phyloP scores from a whole-genome alignment of 1,140 invertebrate genomes.

The Bombus waltoni region DNA sequence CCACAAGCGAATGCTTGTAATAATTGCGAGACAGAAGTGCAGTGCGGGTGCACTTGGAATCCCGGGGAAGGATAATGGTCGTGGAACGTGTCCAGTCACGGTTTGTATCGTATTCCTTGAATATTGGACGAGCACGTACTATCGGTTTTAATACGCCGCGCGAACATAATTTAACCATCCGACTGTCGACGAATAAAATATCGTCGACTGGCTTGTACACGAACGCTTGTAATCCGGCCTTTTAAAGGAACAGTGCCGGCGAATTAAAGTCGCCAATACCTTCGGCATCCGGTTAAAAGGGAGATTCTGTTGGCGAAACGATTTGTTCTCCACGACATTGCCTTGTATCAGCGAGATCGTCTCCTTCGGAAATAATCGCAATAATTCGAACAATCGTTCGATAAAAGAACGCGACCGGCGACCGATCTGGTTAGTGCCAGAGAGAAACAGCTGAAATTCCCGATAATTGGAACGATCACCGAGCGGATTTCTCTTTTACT shows the following conservation, averaged over 20 bases:
- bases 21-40: slow-evolving; percentile 37
- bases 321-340: neutral
- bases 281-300: neutral
- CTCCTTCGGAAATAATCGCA: neutral
- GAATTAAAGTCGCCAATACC: slow-evolving; percentile 37
- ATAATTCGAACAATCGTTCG: neutral
- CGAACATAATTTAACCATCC: slow-evolving; percentile 50
- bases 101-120: slow-evolving; percentile 17
- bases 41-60: slow-evolving; percentile 37
- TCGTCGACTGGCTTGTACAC: slow-evolving; percentile 10
- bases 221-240: slow-evolving; percentile 21
- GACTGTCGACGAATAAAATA: slow-evolving; percentile 32
- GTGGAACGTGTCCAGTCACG: slow-evolving; percentile 41
- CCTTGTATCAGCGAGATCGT: too few relatives aligned
- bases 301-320: neutral
- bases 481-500: slow-evolving; percentile 37
- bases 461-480: slow-evolving; percentile 34
- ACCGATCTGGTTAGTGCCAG: too few relatives aligned
- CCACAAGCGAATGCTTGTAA: slow-evolving; percentile 35
- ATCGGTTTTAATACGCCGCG: slow-evolving; percentile 59
- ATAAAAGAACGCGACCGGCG: neutral
- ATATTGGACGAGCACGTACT: neutral
- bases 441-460: slow-evolving; percentile 6
- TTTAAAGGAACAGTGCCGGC: slow-evolving; percentile 7
- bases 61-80: slow-evolving; percentile 59